A percentile compares a stretch with the other conserved stretches of the same genome.
Evolutionary conservation across 1,140 invertebrate genomes (phyloP).

Genomic region (Anastatus disparis): DNA sequence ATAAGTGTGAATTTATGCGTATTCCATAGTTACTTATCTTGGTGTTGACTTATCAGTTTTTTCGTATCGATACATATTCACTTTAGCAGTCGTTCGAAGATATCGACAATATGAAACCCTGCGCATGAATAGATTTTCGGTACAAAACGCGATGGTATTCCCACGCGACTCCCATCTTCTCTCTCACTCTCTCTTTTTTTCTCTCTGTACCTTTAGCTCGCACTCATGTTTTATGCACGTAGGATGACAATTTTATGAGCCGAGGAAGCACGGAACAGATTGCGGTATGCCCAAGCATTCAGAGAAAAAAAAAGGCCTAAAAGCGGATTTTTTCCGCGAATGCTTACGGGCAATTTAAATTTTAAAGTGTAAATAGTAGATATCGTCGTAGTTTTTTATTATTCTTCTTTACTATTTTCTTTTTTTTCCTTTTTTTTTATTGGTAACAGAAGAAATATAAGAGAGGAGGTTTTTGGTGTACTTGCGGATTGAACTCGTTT

Average conservation of each 20-base stretch:
- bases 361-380: constrained; percentile 40
- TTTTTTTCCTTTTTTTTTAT: no score
- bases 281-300: constrained; percentile 47
- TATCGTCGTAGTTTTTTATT: constrained; percentile 19
- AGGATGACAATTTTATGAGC: constrained; percentile 60
- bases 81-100: no score
- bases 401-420: no score
- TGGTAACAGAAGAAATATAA: not conserved
- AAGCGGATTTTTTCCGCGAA: constrained; percentile 36
- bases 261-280: constrained; percentile 51
- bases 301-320: constrained; percentile 28
- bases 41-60: no score
- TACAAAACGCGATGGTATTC: constrained; percentile 36
- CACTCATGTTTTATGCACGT: constrained; percentile 63
- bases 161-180: constrained; percentile 53
- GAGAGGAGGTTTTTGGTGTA: not conserved
- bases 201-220: no score
- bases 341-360: constrained; percentile 41
- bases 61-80: no score
- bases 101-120: no score
- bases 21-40: no score
- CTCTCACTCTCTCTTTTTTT: constrained; percentile 22
- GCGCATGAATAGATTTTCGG: constrained; percentile 31
- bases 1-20: no score
- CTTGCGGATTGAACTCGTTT: constrained; percentile 4